Conservation (phyloP, 2,113 vertebrate genomes). For the Myrmecobius fasciatus region DNA sequence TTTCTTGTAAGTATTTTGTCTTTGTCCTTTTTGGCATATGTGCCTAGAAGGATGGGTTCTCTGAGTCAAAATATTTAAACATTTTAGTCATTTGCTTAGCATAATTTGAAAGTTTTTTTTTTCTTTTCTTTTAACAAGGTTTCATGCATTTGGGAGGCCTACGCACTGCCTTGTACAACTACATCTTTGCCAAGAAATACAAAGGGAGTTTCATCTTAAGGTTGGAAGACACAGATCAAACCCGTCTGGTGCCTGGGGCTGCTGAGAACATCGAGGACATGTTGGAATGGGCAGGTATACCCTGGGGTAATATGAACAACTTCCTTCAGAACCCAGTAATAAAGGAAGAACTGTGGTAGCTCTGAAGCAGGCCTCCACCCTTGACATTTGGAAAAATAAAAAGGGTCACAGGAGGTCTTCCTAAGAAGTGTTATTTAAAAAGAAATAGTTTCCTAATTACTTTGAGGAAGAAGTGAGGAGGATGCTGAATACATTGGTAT, state of each 20-base stretch:
- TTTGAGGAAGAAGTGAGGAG: not conserved
- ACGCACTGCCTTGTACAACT: constrained; percentile 96
- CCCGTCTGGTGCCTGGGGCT: constrained; percentile 89
- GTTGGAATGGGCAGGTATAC: constrained; percentile 94
- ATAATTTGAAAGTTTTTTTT: constrained; percentile 34
- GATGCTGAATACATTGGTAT: not conserved
- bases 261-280: constrained; percentile 92
- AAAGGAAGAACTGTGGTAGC: not conserved
- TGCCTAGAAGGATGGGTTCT: not conserved
- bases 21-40: not conserved
- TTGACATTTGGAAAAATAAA: not conserved
- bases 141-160: constrained; percentile 95
- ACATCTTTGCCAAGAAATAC: constrained; percentile 93
- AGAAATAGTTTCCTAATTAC: not conserved
- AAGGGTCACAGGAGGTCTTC: not conserved
- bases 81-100: not conserved
- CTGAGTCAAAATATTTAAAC: not conserved
- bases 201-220: constrained; percentile 91
- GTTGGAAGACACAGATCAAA: constrained; percentile 95
- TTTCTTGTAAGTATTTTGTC: not conserved
- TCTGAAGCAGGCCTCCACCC: not conserved
- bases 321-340: rapidly evolving
- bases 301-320: not conserved
- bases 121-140: constrained; percentile 80
- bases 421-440: not conserved